These are phyloP conservation scores for Oreochromis spilurus DNA, from an alignment of 2,113 vertebrate species.

Conservation along the genomic window DNA sequence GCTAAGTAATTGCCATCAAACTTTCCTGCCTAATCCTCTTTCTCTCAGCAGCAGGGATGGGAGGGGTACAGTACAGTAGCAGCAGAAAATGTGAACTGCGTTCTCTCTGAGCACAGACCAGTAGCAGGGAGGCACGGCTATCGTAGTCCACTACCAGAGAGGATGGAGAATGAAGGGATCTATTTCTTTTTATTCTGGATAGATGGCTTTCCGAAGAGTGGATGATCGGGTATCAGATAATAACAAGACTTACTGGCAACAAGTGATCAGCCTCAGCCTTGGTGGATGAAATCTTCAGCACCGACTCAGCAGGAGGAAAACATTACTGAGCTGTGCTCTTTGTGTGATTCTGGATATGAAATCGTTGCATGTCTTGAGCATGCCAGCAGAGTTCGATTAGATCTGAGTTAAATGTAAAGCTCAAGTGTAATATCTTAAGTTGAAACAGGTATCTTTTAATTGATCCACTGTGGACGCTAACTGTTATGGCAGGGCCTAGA, in stretches of 20 bases:
- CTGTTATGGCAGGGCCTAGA: slow-evolving; percentile 15
- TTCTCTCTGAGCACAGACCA: slow-evolving; percentile 49
- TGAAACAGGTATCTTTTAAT: not conserved
- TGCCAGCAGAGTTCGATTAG: not conserved
- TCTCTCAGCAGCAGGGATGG: slow-evolving; percentile 30
- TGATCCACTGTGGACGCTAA: not conserved
- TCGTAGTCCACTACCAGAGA: slow-evolving; percentile 24
- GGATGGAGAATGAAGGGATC: not conserved
- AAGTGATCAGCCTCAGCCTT: not conserved
- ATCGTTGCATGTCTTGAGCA: not conserved
- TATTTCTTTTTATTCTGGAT: slow-evolving; percentile 6
- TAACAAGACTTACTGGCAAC: not conserved
- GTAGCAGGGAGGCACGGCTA: slow-evolving; percentile 29
- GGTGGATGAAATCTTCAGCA: slow-evolving; percentile 20
- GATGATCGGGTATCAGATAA: not conserved
- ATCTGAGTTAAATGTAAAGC: not conserved
- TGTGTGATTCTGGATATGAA: slow-evolving; percentile 2
- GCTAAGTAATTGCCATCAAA: slow-evolving; percentile 69
- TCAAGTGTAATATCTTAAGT: not conserved
- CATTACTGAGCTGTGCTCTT: not conserved
- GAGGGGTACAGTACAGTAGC: slow-evolving; percentile 53
- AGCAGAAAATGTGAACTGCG: slow-evolving; percentile 59
- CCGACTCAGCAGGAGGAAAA: slow-evolving; percentile 12
- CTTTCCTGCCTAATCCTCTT: slow-evolving; percentile 49
- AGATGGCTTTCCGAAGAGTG: slow-evolving; percentile 8